These are phyloP conservation scores for Apis dorsata DNA, from an alignment of 1,140 invertebrate species.

Conservation along the genomic window DNA sequence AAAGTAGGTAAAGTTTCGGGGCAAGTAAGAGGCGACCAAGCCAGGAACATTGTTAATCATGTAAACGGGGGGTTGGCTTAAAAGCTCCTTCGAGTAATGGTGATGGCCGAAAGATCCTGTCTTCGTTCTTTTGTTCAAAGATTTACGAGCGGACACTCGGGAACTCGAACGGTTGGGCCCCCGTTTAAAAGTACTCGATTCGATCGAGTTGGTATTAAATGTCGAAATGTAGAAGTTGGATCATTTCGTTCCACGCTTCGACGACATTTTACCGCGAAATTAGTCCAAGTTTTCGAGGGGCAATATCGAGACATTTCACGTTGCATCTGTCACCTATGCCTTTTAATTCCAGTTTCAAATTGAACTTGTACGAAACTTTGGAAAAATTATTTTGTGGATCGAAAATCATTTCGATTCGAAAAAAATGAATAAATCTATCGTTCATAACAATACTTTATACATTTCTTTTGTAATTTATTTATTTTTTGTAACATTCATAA, in stretches of 20 bases:
- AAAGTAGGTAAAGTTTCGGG: constrained; percentile 36
- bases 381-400: neutral
- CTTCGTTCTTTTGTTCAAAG: constrained; percentile 54
- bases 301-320: neutral
- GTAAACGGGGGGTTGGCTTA: constrained; percentile 70
- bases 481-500: no score
- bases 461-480: no score
- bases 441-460: no score
- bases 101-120: constrained; percentile 56
- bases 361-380: no score
- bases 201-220: constrained; percentile 49
- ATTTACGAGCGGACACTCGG: constrained; percentile 54
- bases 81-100: constrained; percentile 72
- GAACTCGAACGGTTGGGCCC: constrained; percentile 17
- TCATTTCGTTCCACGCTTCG: neutral
- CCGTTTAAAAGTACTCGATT: constrained; percentile 52
- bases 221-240: constrained; percentile 36
- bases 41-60: constrained; percentile 70
- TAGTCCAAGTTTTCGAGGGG: neutral
- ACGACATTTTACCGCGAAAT: neutral
- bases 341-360: neutral
- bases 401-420: no score
- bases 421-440: no score
- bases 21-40: constrained; percentile 63
- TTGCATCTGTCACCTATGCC: neutral